phyloP scores from a whole-genome alignment of 2,888 invertebrate genomes.

The Lamproptera curius region DNA sequence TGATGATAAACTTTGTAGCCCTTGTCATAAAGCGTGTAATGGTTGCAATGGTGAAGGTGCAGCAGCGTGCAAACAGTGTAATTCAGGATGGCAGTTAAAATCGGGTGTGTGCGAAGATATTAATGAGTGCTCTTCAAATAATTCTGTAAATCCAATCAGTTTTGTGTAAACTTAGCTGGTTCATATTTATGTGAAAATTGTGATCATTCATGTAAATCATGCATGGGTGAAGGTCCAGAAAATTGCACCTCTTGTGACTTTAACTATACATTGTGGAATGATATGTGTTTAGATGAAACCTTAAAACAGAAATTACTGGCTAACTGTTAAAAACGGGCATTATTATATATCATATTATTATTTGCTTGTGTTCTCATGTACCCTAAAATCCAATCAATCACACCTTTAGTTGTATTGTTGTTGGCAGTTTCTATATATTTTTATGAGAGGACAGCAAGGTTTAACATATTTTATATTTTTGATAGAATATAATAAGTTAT shows the following conservation, averaged over 20 bases:
- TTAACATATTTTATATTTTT: constrained; percentile 36
- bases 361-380: constrained; percentile 42
- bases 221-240: constrained; percentile 90
- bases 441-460: constrained; percentile 40
- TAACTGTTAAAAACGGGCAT: constrained; percentile 36
- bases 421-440: constrained; percentile 48
- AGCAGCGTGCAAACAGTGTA: constrained; percentile 73
- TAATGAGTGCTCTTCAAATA: constrained; percentile 85
- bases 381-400: constrained; percentile 38
- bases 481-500: neutral
- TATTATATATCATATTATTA: constrained; percentile 46
- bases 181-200: constrained; percentile 88
- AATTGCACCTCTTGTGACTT: constrained; percentile 89
- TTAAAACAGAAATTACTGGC: constrained; percentile 29
- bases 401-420: constrained; percentile 40
- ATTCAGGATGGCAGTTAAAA: constrained; percentile 84
- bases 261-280: constrained; percentile 44
- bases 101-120: constrained; percentile 88
- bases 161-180: constrained; percentile 93
- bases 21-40: constrained; percentile 88
- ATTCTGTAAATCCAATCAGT: constrained; percentile 81
- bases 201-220: constrained; percentile 89
- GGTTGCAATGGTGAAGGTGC: constrained; percentile 86
- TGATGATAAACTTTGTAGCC: constrained; percentile 83
- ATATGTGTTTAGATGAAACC: constrained; percentile 50